Percentiles rank a stretch among this genome's conserved stretches.
These are phyloP conservation scores for Baryphthengus martii DNA, from an alignment of 2,113 vertebrate species.

Conservation along the genomic window DNA sequence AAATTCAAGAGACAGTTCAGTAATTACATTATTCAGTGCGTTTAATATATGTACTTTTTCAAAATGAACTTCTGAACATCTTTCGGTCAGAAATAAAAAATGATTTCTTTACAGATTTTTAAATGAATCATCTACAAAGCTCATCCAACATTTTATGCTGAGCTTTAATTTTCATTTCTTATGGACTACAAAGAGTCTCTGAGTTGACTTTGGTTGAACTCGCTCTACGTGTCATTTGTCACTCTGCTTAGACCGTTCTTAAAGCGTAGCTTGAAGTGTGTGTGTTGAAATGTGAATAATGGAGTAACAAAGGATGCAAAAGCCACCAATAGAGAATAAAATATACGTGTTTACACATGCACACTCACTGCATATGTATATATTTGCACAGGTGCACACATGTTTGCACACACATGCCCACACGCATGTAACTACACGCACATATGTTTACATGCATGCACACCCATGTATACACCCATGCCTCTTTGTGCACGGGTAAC, in stretches of 20 bases:
- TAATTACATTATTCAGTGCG: background rate
- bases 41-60: background rate
- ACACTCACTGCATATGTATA: accelerated
- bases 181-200: background rate
- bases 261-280: background rate
- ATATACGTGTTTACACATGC: background rate
- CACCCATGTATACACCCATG: background rate
- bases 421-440: no score
- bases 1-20: background rate
- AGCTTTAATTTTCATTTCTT: background rate
- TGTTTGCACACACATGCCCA: background rate
- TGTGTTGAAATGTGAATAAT: background rate
- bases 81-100: background rate
- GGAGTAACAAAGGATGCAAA: background rate
- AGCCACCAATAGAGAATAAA: background rate
- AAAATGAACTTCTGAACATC: background rate
- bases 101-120: background rate
- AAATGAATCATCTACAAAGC: background rate
- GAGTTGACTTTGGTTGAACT: background rate
- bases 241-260: accelerated
- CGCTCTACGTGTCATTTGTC: background rate
- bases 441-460: no score
- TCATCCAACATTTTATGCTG: background rate
- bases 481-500: background rate
- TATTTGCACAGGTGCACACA: background rate